A percentile compares a stretch with the other conserved stretches of the same genome.
Evolutionary conservation across 1,140 invertebrate species (phyloP).

Genomic region (Pararge aegeria): DNA sequence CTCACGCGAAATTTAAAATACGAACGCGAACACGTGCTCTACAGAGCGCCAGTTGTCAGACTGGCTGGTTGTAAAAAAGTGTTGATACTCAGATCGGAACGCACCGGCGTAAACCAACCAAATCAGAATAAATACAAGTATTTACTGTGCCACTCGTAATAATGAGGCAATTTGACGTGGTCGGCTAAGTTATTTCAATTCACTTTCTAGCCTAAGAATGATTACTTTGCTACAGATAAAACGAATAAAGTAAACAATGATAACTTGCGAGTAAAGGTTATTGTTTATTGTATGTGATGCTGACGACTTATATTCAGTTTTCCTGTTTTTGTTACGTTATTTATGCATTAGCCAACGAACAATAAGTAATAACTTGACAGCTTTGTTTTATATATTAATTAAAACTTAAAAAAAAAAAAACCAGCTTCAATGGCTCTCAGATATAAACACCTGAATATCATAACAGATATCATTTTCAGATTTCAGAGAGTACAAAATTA

Average conservation of each 20-base stretch:
- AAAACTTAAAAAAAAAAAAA: no score
- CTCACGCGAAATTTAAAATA: constrained; percentile 38
- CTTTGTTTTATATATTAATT: no score
- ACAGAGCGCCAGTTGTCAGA: constrained; percentile 54
- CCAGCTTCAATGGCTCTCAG: no score
- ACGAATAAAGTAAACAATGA: constrained; percentile 46
- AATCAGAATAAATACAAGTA: constrained; percentile 46
- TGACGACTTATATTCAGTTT: constrained; percentile 6
- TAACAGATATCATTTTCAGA: no score
- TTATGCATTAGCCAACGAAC: no score
- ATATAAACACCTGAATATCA: no score
- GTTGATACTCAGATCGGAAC: constrained; percentile 56
- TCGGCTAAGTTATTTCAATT: constrained; percentile 47
- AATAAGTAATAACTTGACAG: no score
- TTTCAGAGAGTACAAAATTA: no score
- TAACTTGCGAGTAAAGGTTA: constrained; percentile 37
- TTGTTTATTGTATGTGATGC: constrained; percentile 11
- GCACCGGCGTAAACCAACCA: constrained; percentile 64
- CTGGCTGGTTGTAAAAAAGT: constrained; percentile 53
- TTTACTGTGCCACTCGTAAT: constrained; percentile 29
- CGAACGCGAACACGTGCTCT: constrained; percentile 41
- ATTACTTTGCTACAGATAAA: constrained; percentile 47
- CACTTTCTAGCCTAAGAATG: constrained; percentile 60
- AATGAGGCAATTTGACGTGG: constrained; percentile 35
- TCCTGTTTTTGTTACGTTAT: not conserved